These are phyloP conservation scores for Drosophila lowei DNA, from an alignment of 1,140 invertebrate genomes.

Conservation along the genomic window DNA sequence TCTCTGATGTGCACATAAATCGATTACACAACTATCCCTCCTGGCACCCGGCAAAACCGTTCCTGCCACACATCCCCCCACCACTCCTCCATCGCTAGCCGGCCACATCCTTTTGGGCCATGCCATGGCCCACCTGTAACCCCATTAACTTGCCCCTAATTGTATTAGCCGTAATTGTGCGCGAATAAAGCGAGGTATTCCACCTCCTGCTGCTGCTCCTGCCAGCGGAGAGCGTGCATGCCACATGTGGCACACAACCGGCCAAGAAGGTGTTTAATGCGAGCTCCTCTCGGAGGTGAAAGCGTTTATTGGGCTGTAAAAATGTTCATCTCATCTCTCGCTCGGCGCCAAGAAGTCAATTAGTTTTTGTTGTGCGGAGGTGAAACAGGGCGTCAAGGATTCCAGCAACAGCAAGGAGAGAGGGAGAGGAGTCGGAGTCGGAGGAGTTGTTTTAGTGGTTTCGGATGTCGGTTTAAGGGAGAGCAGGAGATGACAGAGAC, in stretches of 20 bases:
- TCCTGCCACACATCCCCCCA: not conserved
- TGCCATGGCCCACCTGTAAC: constrained; percentile 23
- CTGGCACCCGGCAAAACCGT: not conserved
- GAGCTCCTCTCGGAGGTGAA: constrained; percentile 31
- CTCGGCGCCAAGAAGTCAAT: constrained; percentile 67
- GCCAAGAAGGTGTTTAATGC: constrained; percentile 47
- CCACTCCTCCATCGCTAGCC: not conserved
- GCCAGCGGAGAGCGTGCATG: constrained; percentile 17
- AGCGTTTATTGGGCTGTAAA: constrained; percentile 77
- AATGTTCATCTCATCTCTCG: constrained; percentile 40
- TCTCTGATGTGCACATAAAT: constrained; percentile 72
- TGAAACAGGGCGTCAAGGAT: constrained; percentile 8
- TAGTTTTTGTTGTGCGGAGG: constrained; percentile 61
- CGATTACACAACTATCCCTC: constrained; percentile 69
- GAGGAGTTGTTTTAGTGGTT: not conserved
- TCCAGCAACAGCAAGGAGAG: not conserved
- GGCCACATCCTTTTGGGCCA: no score
- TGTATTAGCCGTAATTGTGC: constrained; percentile 79
- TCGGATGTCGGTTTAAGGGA: no score
- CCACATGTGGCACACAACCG: constrained; percentile 24
- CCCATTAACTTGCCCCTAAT: constrained; percentile 75
- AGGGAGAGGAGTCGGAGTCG: no score
- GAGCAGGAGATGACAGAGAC: no score
- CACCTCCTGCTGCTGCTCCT: constrained; percentile 29
- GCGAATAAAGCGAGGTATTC: constrained; percentile 59